phyloP scores from a whole-genome alignment of 2,797 vertebrate genomes.

The Tenualosa ilisha region DNA sequence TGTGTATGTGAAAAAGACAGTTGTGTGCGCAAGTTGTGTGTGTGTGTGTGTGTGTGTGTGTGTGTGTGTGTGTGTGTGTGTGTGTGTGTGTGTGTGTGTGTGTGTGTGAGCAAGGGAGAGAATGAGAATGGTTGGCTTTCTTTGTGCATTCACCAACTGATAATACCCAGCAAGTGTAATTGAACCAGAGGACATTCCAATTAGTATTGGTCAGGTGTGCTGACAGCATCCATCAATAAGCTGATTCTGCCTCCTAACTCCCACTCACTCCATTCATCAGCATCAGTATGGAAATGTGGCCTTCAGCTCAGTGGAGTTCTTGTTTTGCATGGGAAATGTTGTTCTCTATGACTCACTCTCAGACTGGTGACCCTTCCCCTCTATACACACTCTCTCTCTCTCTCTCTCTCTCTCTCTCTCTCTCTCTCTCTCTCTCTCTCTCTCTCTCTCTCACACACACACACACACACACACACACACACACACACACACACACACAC shows the following conservation, averaged over 20 bases:
- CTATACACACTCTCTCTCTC: background rate
- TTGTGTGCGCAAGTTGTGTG: too few species aligned
- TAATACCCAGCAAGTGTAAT: background rate
- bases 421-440: too few species aligned
- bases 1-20: too few species aligned
- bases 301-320: background rate
- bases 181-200: background rate
- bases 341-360: conserved; percentile 5
- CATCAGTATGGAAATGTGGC: conserved; percentile 4
- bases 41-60: too few species aligned
- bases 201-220: background rate
- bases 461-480: background rate
- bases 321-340: conserved; percentile 8
- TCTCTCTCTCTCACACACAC: background rate
- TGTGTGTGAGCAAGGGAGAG: background rate
- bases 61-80: too few species aligned
- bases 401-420: too few species aligned
- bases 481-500: background rate
- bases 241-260: background rate
- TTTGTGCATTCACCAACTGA: background rate
- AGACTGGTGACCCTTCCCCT: background rate
- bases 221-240: conserved; percentile 12
- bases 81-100: too few species aligned
- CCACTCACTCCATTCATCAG: background rate
- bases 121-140: background rate